Conservation (phyloP, 2,888 invertebrate species). For the Caenorhabditis sulstoni region DNA sequence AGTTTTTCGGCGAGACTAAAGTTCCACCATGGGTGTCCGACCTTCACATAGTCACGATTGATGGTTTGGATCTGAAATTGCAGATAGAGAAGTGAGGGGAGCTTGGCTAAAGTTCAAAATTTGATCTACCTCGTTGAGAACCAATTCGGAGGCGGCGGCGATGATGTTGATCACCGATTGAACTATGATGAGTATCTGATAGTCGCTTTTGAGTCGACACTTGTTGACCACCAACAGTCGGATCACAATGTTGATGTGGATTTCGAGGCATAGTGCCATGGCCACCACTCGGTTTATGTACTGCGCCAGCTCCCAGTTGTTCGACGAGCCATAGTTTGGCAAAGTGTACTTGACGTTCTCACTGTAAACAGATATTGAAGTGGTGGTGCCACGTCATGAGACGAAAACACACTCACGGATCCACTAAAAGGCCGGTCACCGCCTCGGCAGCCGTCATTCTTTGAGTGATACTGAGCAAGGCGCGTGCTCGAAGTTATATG, state of each 20-base stretch:
- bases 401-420: too few relatives aligned
- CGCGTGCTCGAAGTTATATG: too few relatives aligned
- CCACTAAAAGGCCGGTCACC: too few relatives aligned
- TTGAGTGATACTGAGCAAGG: too few relatives aligned
- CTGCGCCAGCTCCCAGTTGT: slow-evolving; percentile 23
- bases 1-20: slow-evolving; percentile 21
- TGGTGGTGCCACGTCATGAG: too few relatives aligned
- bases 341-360: not conserved
- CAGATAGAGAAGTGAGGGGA: too few relatives aligned
- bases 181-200: slow-evolving; percentile 34
- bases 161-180: slow-evolving; percentile 27
- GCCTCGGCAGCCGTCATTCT: too few relatives aligned
- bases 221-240: slow-evolving; percentile 15
- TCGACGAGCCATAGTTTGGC: slow-evolving; percentile 12
- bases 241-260: slow-evolving; percentile 14
- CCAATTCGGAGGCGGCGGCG: slow-evolving; percentile 17
- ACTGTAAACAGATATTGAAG: not conserved
- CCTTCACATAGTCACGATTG: slow-evolving; percentile 15
- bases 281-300: slow-evolving; percentile 23
- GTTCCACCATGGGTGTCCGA: slow-evolving; percentile 42
- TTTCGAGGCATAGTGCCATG: slow-evolving; percentile 2
- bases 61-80: slow-evolving; percentile 47
- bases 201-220: slow-evolving; percentile 19
- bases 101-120: not conserved
- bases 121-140: slow-evolving; percentile 23